Conservation (phyloP, 2,113 vertebrate species). For the Eudyptes chrysolophus region DNA sequence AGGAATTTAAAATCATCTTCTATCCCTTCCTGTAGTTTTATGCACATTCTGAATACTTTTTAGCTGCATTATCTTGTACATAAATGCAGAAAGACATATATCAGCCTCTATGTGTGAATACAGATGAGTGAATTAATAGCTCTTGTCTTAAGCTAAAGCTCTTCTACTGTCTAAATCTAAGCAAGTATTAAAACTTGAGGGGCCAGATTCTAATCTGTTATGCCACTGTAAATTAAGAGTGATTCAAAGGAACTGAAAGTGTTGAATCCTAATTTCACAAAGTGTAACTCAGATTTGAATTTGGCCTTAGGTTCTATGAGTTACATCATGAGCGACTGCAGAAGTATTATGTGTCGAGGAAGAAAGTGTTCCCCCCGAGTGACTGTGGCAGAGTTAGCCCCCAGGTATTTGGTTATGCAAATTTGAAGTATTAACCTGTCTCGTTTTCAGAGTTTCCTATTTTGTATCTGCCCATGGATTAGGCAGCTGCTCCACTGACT, state of each 20-base stretch:
- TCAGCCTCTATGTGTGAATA: background rate
- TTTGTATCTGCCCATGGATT: background rate
- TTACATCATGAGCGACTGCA: background rate
- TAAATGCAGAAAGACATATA: background rate
- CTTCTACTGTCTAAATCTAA: background rate
- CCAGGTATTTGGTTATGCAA: background rate
- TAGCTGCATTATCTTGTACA: background rate
- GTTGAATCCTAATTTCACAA: background rate
- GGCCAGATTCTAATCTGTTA: background rate
- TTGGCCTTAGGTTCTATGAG: background rate
- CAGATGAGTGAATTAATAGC: conserved; percentile 6
- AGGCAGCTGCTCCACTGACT: conserved; percentile 14
- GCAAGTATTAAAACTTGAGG: background rate
- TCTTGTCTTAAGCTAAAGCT: conserved; percentile 19
- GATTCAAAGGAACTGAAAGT: background rate
- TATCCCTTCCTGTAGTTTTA: background rate
- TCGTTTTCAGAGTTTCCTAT: background rate
- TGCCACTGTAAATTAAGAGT: background rate
- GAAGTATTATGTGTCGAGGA: background rate
- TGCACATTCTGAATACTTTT: background rate
- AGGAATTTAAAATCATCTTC: background rate
- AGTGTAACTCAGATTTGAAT: background rate
- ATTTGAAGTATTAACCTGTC: background rate
- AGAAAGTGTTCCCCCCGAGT: background rate
- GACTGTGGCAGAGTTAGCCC: background rate